Base-by-base conservation (phyloP, 2,888 invertebrate species). In the Lysandra bellargus region DNA sequence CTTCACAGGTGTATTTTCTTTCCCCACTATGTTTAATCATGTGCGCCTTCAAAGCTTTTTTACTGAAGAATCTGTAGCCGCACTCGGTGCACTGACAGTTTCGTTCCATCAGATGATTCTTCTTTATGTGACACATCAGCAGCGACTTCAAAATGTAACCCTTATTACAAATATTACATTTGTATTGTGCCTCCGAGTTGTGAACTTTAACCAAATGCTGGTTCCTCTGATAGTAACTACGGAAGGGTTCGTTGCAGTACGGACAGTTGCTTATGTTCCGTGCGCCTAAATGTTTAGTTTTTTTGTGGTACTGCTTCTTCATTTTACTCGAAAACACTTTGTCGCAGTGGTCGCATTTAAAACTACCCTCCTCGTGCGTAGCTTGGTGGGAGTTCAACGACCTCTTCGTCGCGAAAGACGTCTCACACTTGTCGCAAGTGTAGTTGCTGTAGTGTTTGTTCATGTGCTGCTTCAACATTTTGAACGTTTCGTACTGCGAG, bases 31-130 rank as follows among this genome's bases (percentile, higher is more conserved):
- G 95, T 60, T 93, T 93, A 0, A 95, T 84, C 94, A 95, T 95
- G 74, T 95, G 95, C 0, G 92, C 94, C 79, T 94, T 95, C 0
- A 95, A 86, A 1, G 93, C 93, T 81, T 95, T 95, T n/a, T 93
- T 94, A 79, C 94, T 95, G 82, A 95, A 95, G 79, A 95, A 95
- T 77, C 91, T 86, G 73, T 90, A 92, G 0, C 94, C 95, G 79
- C 95, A 95, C 40, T 95, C 92, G 0, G 91, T 89, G 44, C 95
- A 95, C 77, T 92, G 92, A 80, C 90, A 93, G 30, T 95, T 91
- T 3, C 89, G 82, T 79, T 94, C 94, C 92, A 92, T 93, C n/a
- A 95, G 85, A 83, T 95, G 95, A 74, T 88, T 88, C 74, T 91
- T 91, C 80, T 92, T 93, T 37, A 93, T 92, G 84, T 93, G 93